These are phyloP conservation scores for Margaritifera margaritifera DNA, from an alignment of 2,888 invertebrate genomes.

Conservation along the genomic window DNA sequence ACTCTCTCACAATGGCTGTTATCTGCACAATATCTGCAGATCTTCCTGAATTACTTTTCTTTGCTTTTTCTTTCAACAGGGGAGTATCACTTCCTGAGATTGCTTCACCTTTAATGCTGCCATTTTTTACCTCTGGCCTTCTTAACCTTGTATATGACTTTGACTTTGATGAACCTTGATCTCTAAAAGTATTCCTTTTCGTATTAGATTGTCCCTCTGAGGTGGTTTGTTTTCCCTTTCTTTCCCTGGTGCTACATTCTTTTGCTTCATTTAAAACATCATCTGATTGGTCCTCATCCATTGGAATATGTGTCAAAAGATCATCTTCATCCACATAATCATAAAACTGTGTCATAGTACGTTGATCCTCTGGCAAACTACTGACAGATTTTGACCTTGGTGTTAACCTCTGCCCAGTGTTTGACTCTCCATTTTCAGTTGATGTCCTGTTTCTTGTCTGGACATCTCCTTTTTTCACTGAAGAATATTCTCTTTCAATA, in stretches of 20 bases:
- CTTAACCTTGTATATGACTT: too few relatives aligned
- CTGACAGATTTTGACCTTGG: background rate
- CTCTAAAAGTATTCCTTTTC: too few relatives aligned
- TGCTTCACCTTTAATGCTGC: too few relatives aligned
- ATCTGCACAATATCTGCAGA: background rate
- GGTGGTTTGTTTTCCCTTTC: background rate
- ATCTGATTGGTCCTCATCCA: background rate
- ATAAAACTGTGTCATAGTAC: conserved; percentile 45
- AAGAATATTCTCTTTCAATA: too few relatives aligned
- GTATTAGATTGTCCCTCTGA: too few relatives aligned
- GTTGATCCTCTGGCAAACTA: conserved; percentile 29
- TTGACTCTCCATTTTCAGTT: conserved; percentile 5
- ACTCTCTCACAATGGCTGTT: background rate
- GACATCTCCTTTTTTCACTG: too few relatives aligned
- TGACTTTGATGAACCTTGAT: too few relatives aligned
- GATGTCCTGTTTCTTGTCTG: background rate
- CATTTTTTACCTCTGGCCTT: too few relatives aligned
- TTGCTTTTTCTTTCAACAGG: conserved; percentile 10
- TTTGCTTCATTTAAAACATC: background rate
- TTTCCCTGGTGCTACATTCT: background rate
- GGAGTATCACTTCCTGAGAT: background rate
- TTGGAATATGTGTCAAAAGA: background rate
- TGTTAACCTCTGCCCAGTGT: conserved; percentile 1
- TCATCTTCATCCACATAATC: conserved; percentile 31
- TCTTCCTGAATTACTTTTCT: conserved; percentile 1